Conservation (phyloP, 2,797 vertebrate genomes). For the Peromyscus aztecus region DNA sequence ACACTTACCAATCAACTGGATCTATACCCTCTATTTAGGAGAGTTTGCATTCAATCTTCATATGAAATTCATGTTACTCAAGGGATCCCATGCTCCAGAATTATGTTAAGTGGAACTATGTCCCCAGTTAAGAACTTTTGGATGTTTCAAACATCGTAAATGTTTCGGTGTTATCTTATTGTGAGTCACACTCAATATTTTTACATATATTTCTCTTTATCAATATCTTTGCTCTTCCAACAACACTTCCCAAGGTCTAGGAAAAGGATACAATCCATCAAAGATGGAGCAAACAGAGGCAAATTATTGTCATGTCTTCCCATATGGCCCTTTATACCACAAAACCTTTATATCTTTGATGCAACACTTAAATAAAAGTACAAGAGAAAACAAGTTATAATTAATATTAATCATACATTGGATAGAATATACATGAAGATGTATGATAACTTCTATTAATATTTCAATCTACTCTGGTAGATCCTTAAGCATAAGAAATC, state of each 20-base stretch:
- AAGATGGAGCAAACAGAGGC: neutral
- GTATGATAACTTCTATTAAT: slow-evolving; percentile 5
- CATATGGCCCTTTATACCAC: neutral
- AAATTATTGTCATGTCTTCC: neutral
- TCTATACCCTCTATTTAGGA: neutral
- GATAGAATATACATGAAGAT: slow-evolving; percentile 16
- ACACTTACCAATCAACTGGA: slow-evolving; percentile 18
- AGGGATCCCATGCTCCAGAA: neutral
- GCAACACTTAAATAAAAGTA: slow-evolving; percentile 12
- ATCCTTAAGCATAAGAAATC: slow-evolving; percentile 1
- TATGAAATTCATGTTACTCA: neutral
- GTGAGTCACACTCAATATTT: neutral
- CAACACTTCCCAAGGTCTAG: neutral
- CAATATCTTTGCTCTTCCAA: slow-evolving; percentile 27
- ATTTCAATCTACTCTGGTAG: slow-evolving; percentile 2
- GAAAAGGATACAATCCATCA: neutral
- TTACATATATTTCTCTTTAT: slow-evolving; percentile 5
- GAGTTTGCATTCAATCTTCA: slow-evolving; percentile 5
- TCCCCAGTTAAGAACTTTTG: neutral
- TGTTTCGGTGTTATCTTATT: neutral
- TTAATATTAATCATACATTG: neutral
- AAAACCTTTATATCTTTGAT: neutral
- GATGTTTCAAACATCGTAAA: neutral
- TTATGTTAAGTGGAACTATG: neutral
- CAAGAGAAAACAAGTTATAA: slow-evolving; percentile 43